A percentile compares a stretch with the other conserved stretches of the same genome.
Evolutionary conservation across 2,888 invertebrate species (phyloP).

Genomic region (Drosophila koepferae): DNA sequence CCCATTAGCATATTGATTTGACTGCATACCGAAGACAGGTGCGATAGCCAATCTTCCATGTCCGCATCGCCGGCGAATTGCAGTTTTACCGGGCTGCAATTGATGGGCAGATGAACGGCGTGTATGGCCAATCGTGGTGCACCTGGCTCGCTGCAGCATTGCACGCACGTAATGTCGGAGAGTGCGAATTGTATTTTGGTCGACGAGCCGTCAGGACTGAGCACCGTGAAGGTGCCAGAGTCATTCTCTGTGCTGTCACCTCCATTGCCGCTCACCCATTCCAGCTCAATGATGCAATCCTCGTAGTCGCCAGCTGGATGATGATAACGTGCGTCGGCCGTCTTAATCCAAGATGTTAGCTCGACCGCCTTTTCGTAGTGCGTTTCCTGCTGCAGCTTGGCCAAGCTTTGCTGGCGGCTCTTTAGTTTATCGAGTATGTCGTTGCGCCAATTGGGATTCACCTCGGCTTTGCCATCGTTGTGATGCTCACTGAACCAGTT

Average conservation of each 20-base stretch:
- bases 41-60: slow-evolving; percentile 95
- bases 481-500: slow-evolving; percentile 91
- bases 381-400: slow-evolving; percentile 86
- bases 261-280: slow-evolving; percentile 89
- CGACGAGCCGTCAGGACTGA: slow-evolving; percentile 91
- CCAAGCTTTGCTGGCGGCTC: slow-evolving; percentile 86
- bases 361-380: slow-evolving; percentile 92
- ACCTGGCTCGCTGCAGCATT: slow-evolving; percentile 92
- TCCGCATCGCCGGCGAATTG: slow-evolving; percentile 93
- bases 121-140: slow-evolving; percentile 91
- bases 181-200: slow-evolving; percentile 91
- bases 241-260: slow-evolving; percentile 87
- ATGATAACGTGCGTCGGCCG: slow-evolving; percentile 91
- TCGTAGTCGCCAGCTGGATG: slow-evolving; percentile 87
- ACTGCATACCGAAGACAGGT: slow-evolving; percentile 91
- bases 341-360: slow-evolving; percentile 94
- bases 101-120: slow-evolving; percentile 87
- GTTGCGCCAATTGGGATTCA: slow-evolving; percentile 91
- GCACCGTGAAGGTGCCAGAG: slow-evolving; percentile 90
- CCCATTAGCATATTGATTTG: slow-evolving; percentile 90
- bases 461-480: slow-evolving; percentile 87
- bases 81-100: slow-evolving; percentile 88
- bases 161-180: slow-evolving; percentile 91
- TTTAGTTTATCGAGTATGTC: slow-evolving; percentile 90
- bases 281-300: slow-evolving; percentile 92